Conservation (phyloP, 2,113 vertebrate species). For the Phrynocephalus versicolor region DNA sequence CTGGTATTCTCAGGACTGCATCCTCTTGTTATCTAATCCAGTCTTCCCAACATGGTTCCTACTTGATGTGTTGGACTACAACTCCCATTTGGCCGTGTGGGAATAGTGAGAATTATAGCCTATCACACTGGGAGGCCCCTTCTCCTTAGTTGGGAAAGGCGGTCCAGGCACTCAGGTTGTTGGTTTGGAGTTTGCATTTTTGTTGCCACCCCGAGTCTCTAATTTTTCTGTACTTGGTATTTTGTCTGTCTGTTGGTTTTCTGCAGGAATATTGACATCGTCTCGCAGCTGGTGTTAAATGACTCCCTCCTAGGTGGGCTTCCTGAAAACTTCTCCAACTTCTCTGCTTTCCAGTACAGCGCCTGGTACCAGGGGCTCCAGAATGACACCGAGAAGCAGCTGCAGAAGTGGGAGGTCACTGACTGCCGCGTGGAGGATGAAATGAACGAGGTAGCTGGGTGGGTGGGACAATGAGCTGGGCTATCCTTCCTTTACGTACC, state of each 20-base stretch:
- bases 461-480: rapidly evolving
- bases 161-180: background rate
- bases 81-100: background rate
- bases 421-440: slow-evolving; percentile 73
- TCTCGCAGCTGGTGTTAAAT: slow-evolving; percentile 27
- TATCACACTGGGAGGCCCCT: too few species aligned
- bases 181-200: background rate
- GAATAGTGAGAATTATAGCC: background rate
- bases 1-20: background rate
- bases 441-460: slow-evolving; percentile 78
- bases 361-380: slow-evolving; percentile 61
- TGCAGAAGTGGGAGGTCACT: slow-evolving; percentile 4
- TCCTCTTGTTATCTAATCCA: background rate
- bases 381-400: slow-evolving; percentile 28
- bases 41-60: background rate
- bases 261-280: slow-evolving; percentile 69
- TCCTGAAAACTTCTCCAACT: slow-evolving; percentile 43
- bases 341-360: slow-evolving; percentile 59
- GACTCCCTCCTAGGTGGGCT: slow-evolving; percentile 12
- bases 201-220: background rate
- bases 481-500: too few species aligned
- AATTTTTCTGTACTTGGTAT: background rate
- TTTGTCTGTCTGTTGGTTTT: background rate
- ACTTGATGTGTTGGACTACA: background rate
- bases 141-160: background rate